Evolutionary conservation across 2,113 vertebrate species (phyloP).

Genomic region (Pholis gunnellus): DNA sequence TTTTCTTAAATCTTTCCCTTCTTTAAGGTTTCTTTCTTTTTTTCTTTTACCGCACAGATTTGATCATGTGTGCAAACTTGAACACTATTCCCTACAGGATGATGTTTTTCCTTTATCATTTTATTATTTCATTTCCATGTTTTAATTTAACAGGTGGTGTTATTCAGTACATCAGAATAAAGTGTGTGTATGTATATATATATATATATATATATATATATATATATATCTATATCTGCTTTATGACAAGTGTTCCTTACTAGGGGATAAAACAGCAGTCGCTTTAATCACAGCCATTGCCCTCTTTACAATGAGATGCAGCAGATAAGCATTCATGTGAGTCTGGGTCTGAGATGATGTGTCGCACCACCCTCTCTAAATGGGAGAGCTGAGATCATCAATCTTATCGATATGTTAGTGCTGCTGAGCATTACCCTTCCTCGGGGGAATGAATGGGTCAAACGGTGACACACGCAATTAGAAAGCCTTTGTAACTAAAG

Average conservation of each 20-base stretch:
- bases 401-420: constrained; percentile 66
- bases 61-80: not conserved
- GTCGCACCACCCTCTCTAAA: constrained; percentile 59
- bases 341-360: constrained; percentile 35
- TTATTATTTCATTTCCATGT: not conserved
- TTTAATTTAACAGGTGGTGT: not conserved
- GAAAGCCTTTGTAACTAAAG: constrained; percentile 34
- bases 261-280: constrained; percentile 19
- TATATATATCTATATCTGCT: not conserved
- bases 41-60: not conserved
- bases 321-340: constrained; percentile 37
- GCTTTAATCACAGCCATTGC: constrained; percentile 15
- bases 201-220: too few relatives aligned
- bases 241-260: not conserved
- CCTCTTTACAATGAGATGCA: not conserved
- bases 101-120: not conserved
- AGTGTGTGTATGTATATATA: too few relatives aligned
- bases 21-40: not conserved
- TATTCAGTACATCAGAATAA: not conserved
- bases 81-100: not conserved
- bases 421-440: constrained; percentile 54
- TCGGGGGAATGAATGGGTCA: constrained; percentile 59
- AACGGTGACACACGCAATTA: constrained; percentile 48
- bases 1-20: not conserved
- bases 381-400: constrained; percentile 44